Evolutionary conservation across 2,888 invertebrate species (phyloP).

Genomic region (Eupithecia inturbata): DNA sequence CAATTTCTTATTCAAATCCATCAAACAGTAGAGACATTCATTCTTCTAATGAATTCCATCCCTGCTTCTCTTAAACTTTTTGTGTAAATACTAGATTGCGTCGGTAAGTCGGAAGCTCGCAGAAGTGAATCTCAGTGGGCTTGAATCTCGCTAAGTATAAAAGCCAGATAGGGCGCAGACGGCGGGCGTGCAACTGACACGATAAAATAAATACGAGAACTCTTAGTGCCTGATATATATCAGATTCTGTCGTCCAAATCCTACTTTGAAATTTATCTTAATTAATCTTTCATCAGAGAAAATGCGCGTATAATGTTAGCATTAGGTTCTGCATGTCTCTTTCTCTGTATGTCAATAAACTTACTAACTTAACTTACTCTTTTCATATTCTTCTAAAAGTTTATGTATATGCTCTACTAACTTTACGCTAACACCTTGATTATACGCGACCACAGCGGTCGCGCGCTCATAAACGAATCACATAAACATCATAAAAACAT

Average conservation of each 20-base stretch:
- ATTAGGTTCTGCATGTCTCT: too few species aligned
- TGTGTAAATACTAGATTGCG: slow-evolving; percentile 60
- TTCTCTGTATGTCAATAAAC: neutral
- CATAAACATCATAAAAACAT: slow-evolving; percentile 25
- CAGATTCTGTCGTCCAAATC: slow-evolving; percentile 16
- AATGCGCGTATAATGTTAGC: neutral
- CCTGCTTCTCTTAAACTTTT: slow-evolving; percentile 46
- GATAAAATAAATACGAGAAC: slow-evolving; percentile 58
- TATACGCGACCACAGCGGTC: neutral
- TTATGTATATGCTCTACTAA: neutral
- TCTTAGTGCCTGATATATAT: slow-evolving; percentile 37
- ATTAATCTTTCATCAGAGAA: neutral
- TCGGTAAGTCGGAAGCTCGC: slow-evolving; percentile 40
- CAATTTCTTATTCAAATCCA: neutral
- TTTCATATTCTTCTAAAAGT: too few species aligned
- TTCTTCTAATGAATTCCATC: slow-evolving; percentile 10
- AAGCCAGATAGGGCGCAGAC: slow-evolving; percentile 57
- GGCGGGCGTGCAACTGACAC: slow-evolving; percentile 63
- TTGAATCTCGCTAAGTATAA: slow-evolving; percentile 59
- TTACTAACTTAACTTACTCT: neutral
- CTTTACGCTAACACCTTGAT: slow-evolving; percentile 3
- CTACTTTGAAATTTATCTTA: neutral
- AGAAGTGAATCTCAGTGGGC: slow-evolving; percentile 62
- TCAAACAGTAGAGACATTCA: neutral
- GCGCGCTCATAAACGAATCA: slow-evolving; percentile 20